These are phyloP conservation scores for Otolemur garnettii DNA, from an alignment of 2,113 vertebrate species.

Conservation along the genomic window DNA sequence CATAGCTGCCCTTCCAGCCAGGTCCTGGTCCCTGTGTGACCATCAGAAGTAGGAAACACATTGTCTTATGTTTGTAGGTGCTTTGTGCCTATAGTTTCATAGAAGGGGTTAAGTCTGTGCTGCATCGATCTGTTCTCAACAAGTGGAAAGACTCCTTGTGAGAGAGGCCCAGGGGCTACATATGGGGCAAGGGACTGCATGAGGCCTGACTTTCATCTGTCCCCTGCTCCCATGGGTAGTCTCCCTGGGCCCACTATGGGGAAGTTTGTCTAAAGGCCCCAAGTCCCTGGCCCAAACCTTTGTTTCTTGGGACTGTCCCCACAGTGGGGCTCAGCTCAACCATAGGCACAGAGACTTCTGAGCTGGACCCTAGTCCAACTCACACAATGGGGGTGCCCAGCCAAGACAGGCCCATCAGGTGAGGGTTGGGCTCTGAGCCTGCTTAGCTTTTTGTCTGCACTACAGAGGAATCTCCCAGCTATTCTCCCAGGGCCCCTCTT, in stretches of 20 bases:
- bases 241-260: not conserved
- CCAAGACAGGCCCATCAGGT: too few species aligned
- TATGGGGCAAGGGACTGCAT: not conserved
- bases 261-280: accelerated
- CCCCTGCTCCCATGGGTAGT: not conserved
- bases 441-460: not conserved
- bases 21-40: not conserved
- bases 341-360: not conserved
- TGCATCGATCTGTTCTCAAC: too few species aligned
- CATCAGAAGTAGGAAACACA: not conserved
- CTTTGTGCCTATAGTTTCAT: accelerated
- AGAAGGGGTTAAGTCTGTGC: not conserved
- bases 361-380: too few species aligned
- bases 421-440: not conserved
- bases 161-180: not conserved
- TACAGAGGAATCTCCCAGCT: too few species aligned
- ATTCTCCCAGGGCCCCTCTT: not conserved
- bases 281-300: not conserved
- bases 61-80: not conserved
- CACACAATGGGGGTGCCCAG: not conserved
- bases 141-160: not conserved
- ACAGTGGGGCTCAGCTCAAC: not conserved
- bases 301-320: not conserved
- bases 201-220: not conserved
- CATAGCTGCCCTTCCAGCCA: not conserved